Base-by-base conservation (phyloP, 2,797 vertebrate species). In the Clarias laeviceps region DNA sequence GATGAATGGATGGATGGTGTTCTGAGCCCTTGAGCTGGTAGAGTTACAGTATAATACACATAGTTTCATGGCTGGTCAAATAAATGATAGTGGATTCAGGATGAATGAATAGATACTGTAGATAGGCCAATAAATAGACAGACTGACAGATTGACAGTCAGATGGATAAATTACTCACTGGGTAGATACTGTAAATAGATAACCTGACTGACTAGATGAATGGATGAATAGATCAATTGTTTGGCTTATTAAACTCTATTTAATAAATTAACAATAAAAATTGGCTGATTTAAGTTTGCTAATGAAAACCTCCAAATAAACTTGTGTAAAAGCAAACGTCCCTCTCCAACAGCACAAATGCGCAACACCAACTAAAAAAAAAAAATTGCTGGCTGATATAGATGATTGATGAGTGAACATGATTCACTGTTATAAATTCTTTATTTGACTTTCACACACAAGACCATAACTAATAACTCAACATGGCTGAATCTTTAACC, bases 361-460 rank as follows among this genome's bases (percentile, higher is more conserved):
- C 18, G 20, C 27, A 34, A 32, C 27, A 27, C 45, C 11, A 59
- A 40, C 65, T 62, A 61, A 61, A 70, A 59, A 40, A 50, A 45
- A 61, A 70, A 61, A 72, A 50, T 62, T 50, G 11, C 69, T 29
- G 32, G 9, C 45, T 9, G 20, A 57, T 82, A 74, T 37, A 76
- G 50, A 50, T 50, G 11, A 50, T 50, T 50, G 45, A 50, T 50
- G 50, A 50, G 12, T 50, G 50, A 50, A 50, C 24, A 65, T 77
- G 62, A 77, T 61, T 82, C n/a, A 77, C 50, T 20, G 17, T 32
- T 59, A 27, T 77, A 17, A 70, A 81, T 73, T 27, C 34, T 85
- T 85, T 24, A 85, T 85, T 56, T 64, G 77, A 72, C 78, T 81
- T 85, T 81, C 27, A 73, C 37, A 64, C 12, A 29, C 27, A 32